Percentiles rank a stretch among this genome's conserved stretches.
Evolutionary conservation across 1,140 invertebrate species (phyloP).

Genomic region (Eubasilissa regina): DNA sequence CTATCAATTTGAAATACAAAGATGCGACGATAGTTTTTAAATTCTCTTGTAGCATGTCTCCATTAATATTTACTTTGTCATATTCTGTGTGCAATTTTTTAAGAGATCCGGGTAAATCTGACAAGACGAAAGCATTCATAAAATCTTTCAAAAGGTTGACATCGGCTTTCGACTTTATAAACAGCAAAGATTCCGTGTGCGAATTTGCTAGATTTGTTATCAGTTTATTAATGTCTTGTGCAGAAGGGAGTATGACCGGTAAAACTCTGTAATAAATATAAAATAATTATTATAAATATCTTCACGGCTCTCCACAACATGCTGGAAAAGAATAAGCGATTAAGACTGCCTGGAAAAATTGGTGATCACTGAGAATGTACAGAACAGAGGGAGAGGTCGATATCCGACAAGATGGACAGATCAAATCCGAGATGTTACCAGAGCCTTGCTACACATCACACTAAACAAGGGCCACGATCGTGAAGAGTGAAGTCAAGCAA

Average conservation of each 20-base stretch:
- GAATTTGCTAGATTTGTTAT: slow-evolving; percentile 34
- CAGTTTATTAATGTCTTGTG: slow-evolving; percentile 29
- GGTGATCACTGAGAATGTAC: no score
- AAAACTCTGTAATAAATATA: slow-evolving; percentile 39
- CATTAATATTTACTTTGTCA: slow-evolving; percentile 59
- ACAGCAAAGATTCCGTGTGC: slow-evolving; percentile 28
- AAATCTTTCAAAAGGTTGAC: slow-evolving; percentile 53
- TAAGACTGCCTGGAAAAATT: no score
- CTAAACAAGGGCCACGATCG: no score
- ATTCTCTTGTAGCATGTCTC: slow-evolving; percentile 53
- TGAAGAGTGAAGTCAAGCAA: no score
- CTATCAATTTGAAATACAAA: slow-evolving; percentile 66
- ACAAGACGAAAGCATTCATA: slow-evolving; percentile 52
- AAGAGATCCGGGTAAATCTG: slow-evolving; percentile 65
- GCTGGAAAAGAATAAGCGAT: neutral
- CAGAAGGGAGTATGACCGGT: slow-evolving; percentile 2
- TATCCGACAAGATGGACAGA: no score
- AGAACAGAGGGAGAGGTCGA: no score
- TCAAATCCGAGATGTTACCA: no score
- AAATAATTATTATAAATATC: neutral
- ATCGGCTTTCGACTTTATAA: slow-evolving; percentile 19
- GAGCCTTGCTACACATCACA: no score
- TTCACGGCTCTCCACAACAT: neutral
- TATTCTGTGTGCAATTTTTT: slow-evolving; percentile 66
- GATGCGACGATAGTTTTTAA: slow-evolving; percentile 64